phyloP scores from a whole-genome alignment of 2,113 vertebrate species.

The Steatornis caripensis region DNA sequence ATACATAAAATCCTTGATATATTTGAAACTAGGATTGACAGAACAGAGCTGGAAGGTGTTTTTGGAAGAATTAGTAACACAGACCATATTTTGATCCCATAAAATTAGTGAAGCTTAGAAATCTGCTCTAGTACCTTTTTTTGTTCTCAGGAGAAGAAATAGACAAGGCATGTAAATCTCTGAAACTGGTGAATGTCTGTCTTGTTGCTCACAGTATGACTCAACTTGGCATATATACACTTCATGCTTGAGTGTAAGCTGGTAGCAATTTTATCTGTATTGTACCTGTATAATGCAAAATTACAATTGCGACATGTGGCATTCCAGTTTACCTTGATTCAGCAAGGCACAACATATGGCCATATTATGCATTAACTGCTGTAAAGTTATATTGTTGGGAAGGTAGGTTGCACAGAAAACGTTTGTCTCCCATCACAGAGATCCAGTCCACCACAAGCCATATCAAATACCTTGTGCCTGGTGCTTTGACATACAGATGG shows the following conservation, averaged over 20 bases:
- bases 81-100: not conserved
- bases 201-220: not conserved
- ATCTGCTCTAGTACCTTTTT: not conserved
- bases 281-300: not conserved
- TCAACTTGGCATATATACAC: not conserved
- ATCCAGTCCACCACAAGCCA: conserved; percentile 1
- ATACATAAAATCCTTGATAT: not conserved
- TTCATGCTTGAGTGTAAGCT: not conserved
- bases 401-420: not conserved
- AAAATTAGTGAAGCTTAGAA: not conserved
- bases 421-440: not conserved
- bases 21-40: not conserved
- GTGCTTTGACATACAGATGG: not conserved
- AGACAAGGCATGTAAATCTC: not conserved
- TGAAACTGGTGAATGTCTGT: not conserved
- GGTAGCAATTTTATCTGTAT: not conserved
- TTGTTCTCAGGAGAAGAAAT: not conserved
- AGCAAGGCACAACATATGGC: not conserved
- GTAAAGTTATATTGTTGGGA: not conserved
- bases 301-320: not conserved
- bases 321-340: not conserved
- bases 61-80: not conserved
- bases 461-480: not conserved
- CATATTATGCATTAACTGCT: not conserved
- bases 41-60: not conserved